Evolutionary conservation across 2,888 invertebrate species (phyloP).

Genomic region (Smittia aterrima): DNA sequence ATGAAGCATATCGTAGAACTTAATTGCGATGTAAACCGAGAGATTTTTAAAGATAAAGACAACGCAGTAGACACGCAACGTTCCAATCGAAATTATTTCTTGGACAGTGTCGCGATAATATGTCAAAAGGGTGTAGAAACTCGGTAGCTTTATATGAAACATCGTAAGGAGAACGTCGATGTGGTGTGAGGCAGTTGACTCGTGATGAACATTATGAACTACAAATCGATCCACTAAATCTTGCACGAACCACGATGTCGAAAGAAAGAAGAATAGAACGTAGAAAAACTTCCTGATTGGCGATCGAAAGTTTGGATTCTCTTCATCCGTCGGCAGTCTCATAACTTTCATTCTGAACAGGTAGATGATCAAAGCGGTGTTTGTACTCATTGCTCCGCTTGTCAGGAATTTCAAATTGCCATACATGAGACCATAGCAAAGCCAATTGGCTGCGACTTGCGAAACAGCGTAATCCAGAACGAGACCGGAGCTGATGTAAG

Average conservation of each 20-base stretch:
- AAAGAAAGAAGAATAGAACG: conserved; percentile 5
- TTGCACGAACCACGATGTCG: conserved; percentile 28
- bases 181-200: conserved; percentile 17
- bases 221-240: conserved; percentile 32
- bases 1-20: conserved; percentile 54
- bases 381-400: neutral
- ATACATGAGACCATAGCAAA: conserved; percentile 50
- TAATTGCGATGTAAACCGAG: conserved; percentile 53
- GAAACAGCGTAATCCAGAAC: conserved; percentile 51
- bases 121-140: conserved; percentile 57
- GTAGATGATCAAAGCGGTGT: conserved; percentile 13
- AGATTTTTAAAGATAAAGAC: conserved; percentile 63
- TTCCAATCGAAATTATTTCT: conserved; percentile 38
- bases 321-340: conserved; percentile 14
- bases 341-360: conserved; percentile 8
- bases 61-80: conserved; percentile 42
- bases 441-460: conserved; percentile 49
- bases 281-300: conserved; percentile 9
- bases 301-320: conserved; percentile 9
- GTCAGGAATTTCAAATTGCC: conserved; percentile 48
- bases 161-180: conserved; percentile 41
- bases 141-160: conserved; percentile 42
- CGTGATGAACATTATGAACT: neutral
- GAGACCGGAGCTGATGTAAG: conserved; percentile 50
- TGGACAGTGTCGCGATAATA: conserved; percentile 72